A percentile compares a stretch with the other conserved stretches of the same genome.
Evolutionary conservation across 2,888 invertebrate species (phyloP).

Genomic region (Nephrotoma guestfalica): DNA sequence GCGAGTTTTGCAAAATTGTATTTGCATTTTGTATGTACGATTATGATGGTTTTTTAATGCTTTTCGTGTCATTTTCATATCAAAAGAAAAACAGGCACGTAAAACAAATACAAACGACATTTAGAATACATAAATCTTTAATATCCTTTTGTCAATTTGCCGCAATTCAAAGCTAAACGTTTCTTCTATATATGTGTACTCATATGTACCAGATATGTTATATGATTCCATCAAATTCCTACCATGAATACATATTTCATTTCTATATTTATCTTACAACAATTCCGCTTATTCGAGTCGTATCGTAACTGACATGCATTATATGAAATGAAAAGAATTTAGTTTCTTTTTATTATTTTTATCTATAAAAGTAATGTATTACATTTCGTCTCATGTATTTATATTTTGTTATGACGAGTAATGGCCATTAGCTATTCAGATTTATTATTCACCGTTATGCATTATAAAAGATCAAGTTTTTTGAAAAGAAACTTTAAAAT

Average conservation of each 20-base stretch:
- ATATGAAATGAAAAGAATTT: neutral
- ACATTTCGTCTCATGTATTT: neutral
- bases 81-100: neutral
- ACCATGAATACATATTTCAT: neutral
- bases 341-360: neutral
- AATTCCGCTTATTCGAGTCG: neutral
- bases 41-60: neutral
- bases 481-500: too few species aligned
- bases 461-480: too few species aligned
- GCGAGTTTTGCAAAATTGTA: neutral
- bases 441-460: neutral
- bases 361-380: neutral
- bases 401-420: neutral
- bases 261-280: neutral
- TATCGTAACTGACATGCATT: neutral
- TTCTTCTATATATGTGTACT: neutral
- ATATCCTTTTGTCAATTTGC: neutral
- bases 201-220: neutral
- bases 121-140: neutral
- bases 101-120: neutral
- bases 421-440: neutral
- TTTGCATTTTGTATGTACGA: neutral
- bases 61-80: neutral
- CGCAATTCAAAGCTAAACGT: neutral
- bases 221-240: neutral